These are phyloP conservation scores for Myopa tessellatipennis DNA, from an alignment of 2,888 invertebrate species.

Conservation along the genomic window DNA sequence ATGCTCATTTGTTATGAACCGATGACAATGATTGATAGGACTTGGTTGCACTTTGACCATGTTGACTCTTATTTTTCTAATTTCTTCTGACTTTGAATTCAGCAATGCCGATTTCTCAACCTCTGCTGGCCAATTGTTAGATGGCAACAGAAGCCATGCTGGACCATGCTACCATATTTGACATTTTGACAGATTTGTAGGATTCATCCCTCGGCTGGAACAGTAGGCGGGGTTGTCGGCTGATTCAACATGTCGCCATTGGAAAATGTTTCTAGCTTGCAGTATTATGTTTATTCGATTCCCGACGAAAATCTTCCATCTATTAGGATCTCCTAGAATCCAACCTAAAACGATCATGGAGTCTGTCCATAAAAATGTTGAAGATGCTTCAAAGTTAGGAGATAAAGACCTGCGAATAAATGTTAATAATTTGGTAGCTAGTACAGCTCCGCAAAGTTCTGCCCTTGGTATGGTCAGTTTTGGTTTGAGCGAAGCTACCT, in stretches of 20 bases:
- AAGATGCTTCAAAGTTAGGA: constrained; percentile 2
- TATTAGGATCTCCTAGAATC: constrained; percentile 38
- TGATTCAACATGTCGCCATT: constrained; percentile 19
- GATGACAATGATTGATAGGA: constrained; percentile 24
- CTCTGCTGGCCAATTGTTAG: neutral
- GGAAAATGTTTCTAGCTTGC: neutral
- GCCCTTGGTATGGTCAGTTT: constrained; percentile 16
- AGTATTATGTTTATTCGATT: constrained; percentile 12
- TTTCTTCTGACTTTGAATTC: neutral
- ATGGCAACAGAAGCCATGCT: constrained; percentile 5
- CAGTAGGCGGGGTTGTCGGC: constrained; percentile 14
- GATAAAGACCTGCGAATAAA: constrained; percentile 11
- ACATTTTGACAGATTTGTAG: neutral
- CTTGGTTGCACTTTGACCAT: neutral
- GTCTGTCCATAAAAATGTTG: constrained; percentile 21
- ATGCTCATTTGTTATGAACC: constrained; percentile 1
- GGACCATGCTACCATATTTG: neutral
- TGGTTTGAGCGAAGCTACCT: constrained; percentile 8
- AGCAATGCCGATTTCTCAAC: neutral
- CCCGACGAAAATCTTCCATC: constrained; percentile 19
- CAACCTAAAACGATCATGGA: constrained; percentile 26
- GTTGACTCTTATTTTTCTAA: neutral
- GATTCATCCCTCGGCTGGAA: constrained; percentile 10
- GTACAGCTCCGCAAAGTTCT: neutral
- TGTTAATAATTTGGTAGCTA: constrained; percentile 4